phyloP scores from a whole-genome alignment of 2,888 invertebrate genomes.

The Cyaniris semiargus region DNA sequence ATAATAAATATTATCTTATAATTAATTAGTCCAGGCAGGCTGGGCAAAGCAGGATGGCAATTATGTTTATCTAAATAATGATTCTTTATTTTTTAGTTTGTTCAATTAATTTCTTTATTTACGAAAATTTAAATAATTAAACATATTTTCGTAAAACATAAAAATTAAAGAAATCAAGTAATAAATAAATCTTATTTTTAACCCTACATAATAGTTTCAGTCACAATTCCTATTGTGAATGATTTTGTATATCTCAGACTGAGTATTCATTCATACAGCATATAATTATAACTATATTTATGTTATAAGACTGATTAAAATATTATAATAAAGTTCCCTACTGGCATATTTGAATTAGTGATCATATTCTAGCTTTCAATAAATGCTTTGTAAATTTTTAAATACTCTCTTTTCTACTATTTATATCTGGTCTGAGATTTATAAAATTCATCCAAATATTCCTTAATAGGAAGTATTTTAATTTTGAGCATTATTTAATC shows the following conservation, averaged over 20 bases:
- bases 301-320: neutral
- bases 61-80: neutral
- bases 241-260: neutral
- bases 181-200: neutral
- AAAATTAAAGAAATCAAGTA: neutral
- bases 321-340: neutral
- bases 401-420: neutral
- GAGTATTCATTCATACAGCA: neutral
- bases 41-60: neutral
- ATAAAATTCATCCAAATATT: neutral
- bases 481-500: neutral
- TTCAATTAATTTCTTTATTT: no score
- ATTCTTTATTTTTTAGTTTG: neutral
- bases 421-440: neutral
- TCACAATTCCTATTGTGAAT: neutral
- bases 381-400: neutral
- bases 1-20: constrained; percentile 32
- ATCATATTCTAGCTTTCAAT: neutral
- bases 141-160: neutral
- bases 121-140: no score
- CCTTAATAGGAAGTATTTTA: neutral
- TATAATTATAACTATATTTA: neutral
- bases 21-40: neutral
- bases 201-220: neutral
- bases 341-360: neutral